These are phyloP conservation scores for Petrocephalus schoutedeni DNA, from an alignment of 2,797 vertebrate species.

Conservation along the genomic window DNA sequence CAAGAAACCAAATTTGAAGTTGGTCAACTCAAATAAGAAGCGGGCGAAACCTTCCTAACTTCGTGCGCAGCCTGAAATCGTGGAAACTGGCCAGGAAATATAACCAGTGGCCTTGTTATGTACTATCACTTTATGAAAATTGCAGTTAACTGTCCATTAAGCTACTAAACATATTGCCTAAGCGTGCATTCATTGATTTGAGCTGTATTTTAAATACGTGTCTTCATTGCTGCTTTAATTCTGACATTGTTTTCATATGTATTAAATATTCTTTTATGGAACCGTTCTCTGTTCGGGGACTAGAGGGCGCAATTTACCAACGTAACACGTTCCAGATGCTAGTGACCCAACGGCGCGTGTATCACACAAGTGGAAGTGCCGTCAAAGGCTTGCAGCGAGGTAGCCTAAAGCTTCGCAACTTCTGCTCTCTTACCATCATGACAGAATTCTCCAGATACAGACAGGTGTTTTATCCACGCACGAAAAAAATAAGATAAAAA, in stretches of 20 bases:
- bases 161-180: background rate
- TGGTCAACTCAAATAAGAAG: background rate
- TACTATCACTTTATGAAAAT: background rate
- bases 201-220: background rate
- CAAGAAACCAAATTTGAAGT: background rate
- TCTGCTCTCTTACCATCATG: background rate
- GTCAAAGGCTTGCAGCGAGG: background rate
- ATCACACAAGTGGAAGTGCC: background rate
- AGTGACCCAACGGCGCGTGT: background rate
- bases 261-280: background rate
- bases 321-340: background rate
- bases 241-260: background rate
- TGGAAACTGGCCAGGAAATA: background rate
- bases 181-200: background rate
- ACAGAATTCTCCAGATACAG: background rate
- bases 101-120: background rate
- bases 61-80: background rate
- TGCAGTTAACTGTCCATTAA: background rate
- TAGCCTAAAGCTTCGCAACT: background rate
- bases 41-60: background rate
- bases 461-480: background rate
- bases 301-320: slow-evolving; percentile 36
- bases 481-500: background rate
- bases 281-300: slow-evolving; percentile 28
- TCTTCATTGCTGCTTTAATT: background rate